Base-by-base conservation (phyloP, 2,113 vertebrate species). In the Xenus cinereus region DNA sequence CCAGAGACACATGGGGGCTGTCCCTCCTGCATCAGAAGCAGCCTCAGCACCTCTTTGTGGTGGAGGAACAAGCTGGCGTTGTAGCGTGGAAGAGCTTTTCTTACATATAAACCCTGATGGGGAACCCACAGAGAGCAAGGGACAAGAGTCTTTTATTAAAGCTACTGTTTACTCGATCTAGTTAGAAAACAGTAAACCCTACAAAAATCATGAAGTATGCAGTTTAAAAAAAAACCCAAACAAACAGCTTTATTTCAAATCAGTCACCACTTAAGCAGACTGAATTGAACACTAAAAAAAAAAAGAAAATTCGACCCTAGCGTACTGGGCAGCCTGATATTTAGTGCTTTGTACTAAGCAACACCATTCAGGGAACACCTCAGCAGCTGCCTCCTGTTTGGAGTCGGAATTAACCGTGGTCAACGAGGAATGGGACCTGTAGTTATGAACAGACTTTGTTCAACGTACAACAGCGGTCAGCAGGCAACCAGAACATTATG, bases 1-100 rank as follows among this genome's bases (percentile, higher is more conserved):
- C 20, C 53, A 21, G 62, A 39, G 22, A 21, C 27, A 17, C 0
- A 0, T 2, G 7, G 41, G 6, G 4, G 45, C 73, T 2, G 0
- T 71, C 9, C n/a, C 22, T 45, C 26, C n/a, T 10, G 6, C 17
- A 4, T 45, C 67, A 46, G 48, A n/a, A 4, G 30, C 1, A 1
- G 7, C 45, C 62, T 64, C 35, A n/a, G 27, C 37, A 46, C 2
- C 10, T 73, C 33, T 11, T 51, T n/a, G 11, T 4, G 50, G 32
- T 7, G 7, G 37, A 33, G 14, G 39, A 60, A 41, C 23, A 73
- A 24, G 17, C 39, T 18, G 18, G 28, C 2, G 0, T 6, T 51
- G 72, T 35, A n/a, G 10, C 2, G 0, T 41, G 22, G 48, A 67
- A 76, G 16, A 77, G 26, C 16, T 33, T 17, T 63, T 78, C 67